These are phyloP conservation scores for Danionella cerebrum DNA, from an alignment of 2,113 vertebrate genomes.

Conservation along the genomic window DNA sequence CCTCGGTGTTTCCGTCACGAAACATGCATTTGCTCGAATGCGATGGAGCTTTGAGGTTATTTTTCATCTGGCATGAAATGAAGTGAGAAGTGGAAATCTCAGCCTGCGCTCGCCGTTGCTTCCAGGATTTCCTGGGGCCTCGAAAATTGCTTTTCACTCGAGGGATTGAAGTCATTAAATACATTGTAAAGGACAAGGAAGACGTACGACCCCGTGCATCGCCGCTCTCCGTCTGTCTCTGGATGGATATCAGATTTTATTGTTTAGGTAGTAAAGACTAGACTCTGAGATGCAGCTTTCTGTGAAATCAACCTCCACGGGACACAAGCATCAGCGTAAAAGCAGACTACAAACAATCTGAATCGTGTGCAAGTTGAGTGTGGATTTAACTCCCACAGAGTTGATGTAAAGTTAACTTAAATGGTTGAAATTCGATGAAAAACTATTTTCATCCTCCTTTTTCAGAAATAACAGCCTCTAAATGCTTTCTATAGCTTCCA, in stretches of 20 bases:
- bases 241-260: not conserved
- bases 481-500: too few species aligned
- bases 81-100: slow-evolving; percentile 3
- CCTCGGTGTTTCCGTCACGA: not conserved
- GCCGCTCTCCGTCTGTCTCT: not conserved
- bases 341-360: too few species aligned
- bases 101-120: not conserved
- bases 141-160: slow-evolving; percentile 8
- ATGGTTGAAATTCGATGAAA: too few species aligned
- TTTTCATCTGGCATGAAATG: not conserved
- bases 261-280: not conserved
- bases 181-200: not conserved
- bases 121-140: not conserved
- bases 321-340: too few species aligned
- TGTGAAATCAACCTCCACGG: not conserved
- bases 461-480: too few species aligned
- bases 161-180: slow-evolving; percentile 8
- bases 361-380: too few species aligned
- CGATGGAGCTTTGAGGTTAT: not conserved
- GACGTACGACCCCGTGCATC: not conserved
- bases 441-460: too few species aligned
- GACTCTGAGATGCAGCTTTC: not conserved
- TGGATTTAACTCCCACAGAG: too few species aligned
- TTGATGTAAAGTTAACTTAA: too few species aligned
- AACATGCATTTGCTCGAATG: not conserved